phyloP scores from a whole-genome alignment of 1,140 invertebrate genomes.

The Aporrectodea caliginosa region DNA sequence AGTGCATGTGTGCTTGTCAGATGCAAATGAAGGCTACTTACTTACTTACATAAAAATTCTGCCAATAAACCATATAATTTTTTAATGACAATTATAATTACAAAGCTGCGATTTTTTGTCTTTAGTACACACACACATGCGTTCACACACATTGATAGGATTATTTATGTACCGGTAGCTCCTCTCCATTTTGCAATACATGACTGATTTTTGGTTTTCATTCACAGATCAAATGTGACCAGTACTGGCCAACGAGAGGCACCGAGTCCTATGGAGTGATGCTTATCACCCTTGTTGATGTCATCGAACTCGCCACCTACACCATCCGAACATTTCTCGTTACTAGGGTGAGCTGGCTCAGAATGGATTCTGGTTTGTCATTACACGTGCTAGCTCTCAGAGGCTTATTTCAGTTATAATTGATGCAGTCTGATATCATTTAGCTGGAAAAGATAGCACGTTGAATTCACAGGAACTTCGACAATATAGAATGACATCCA shows the following conservation, averaged over 20 bases:
- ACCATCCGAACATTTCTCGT: conserved; percentile 83
- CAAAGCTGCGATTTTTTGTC: not conserved
- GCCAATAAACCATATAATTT: no score
- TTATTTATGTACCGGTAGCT: not conserved
- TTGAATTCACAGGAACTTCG: no score
- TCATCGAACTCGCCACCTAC: conserved; percentile 94
- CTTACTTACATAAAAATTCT: no score
- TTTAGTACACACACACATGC: not conserved
- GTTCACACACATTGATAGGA: not conserved
- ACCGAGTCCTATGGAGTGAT: conserved; percentile 92
- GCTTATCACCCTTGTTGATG: conserved; percentile 75
- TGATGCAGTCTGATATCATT: not conserved
- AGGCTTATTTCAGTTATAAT: no score
- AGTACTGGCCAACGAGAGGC: conserved; percentile 91
- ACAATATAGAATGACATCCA: no score
- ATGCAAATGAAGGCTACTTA: no score
- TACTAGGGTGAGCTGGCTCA: not conserved
- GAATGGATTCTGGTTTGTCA: no score
- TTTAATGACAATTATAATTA: not conserved
- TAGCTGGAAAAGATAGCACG: no score
- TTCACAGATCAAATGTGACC: conserved; percentile 12
- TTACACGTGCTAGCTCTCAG: no score
- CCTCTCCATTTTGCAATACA: not conserved
- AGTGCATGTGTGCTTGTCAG: no score
- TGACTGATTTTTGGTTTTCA: not conserved